Base-by-base conservation (phyloP, 2,888 invertebrate genomes). In the Aplocera efformata region DNA sequence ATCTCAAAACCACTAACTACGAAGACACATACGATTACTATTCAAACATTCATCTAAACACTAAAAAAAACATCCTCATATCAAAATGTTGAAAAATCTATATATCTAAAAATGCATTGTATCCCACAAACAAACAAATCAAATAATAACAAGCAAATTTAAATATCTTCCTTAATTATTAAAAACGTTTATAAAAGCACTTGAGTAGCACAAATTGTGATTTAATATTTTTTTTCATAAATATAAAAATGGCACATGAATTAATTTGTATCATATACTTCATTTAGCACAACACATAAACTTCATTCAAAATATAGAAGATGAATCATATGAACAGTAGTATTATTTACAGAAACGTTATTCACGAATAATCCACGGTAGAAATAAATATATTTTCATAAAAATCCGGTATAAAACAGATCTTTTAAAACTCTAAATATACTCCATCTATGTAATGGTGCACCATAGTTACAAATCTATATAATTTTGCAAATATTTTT, bases 101-200 rank as follows among this genome's bases (percentile, higher is more conserved):
- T 58, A 58, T 60, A 58, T 59, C 61, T 58, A 50, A 54, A 63
- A 64, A 63, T 58, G 71, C 73, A 79, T 70, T 73, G 72, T 56
- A 66, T 61, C 56, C 63, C 61, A 64, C 60, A 64, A 56, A 69
- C 63, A 70, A 56, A 62, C 44, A 66, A 48, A 66, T 60, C 62
- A 57, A 68, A 66, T 63, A 67, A 77, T 62, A 77, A 76, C 85
- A 86, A 88, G 86, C 86, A 88, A 88, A 88, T 88, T 88, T 82
- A 86, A 85, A 76, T 84, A 85, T 86, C 82, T 63, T 65, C 67
- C 63, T 67, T 50, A 50, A 62, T 62, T 49, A 61, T 71, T 68
- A 62, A 67, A 66, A 77, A 78, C 72, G 71, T 75, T 73, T 72
- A 76, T 78, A 80, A 82, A 86, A 86, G 86, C 85, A 84, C 85